Evolutionary conservation across 2,797 vertebrate genomes (phyloP), one percentile per base, ranked within the genome.

Genomic region (Pipistrellus pygmaeus): DNA sequence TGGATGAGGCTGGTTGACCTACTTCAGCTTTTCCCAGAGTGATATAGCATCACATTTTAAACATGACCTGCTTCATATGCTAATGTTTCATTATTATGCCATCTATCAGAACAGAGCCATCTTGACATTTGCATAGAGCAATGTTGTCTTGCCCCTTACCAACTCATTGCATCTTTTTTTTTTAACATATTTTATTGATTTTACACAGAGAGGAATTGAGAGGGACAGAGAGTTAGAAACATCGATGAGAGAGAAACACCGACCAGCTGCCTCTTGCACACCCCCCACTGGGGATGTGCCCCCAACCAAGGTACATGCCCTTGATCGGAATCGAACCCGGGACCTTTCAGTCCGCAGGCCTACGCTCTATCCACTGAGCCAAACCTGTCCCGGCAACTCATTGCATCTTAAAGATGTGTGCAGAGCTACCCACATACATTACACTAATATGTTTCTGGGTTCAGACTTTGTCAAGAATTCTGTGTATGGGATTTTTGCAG

Each of bases 121-220:
- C 88, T 97, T 97, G 95, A 95, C 89, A 97, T 97, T 97, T 97
- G 21, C 90, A 75, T 81, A 55, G 93, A 95, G 44, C 32, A 53
- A 93, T 95, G 96, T 91, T 94, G 73, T 92, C 85, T 95, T 83
- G 38, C 7, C 38, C 68, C 85, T 85, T 90, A 87, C 82, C 9
- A 88, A 88, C 12, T 89, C 35, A 30, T 15, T 92, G 57, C 75
- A 81, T 80, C 46, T 89, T 93, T 41, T 41, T 35, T 35, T 35
- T 35, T 35, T 35, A 35, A 35, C 38, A 41, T 41, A 41, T 41
- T 41, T 41, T 41, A 41, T 41, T 6, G 38, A 41, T 41, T 41
- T 41, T 41, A 41, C 38, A 41, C 38, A 41, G 38, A 41, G 38
- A 41, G 38, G 38, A 41, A 41, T 41, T 41, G 38, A 41, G 38